phyloP scores from a whole-genome alignment of 2,797 vertebrate species.

The Hemibagrus guttatus region DNA sequence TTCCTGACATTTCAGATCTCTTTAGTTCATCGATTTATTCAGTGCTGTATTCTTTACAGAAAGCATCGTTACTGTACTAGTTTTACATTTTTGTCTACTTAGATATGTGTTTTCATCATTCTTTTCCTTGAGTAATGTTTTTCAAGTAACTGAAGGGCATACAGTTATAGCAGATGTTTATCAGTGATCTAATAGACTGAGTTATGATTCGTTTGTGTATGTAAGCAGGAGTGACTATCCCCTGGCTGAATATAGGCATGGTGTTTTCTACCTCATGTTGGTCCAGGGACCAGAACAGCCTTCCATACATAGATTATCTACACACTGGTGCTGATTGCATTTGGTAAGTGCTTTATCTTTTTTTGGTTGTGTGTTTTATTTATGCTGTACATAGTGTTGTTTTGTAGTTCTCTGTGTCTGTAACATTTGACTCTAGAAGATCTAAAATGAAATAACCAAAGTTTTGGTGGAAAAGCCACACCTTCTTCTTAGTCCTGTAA shows the following conservation, averaged over 20 bases:
- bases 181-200: neutral
- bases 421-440: neutral
- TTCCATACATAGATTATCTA: conserved; percentile 99
- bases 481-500: neutral
- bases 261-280: conserved; percentile 99
- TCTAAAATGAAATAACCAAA: neutral
- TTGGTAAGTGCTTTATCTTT: conserved; percentile 80
- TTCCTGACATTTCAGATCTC: neutral
- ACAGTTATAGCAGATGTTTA: neutral
- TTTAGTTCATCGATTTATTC: neutral
- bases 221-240: conserved; percentile 94
- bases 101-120: neutral
- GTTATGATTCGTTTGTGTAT: conserved; percentile 8
- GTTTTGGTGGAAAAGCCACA: neutral
- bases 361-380: neutral
- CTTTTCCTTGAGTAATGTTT: neutral
- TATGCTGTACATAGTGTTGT: neutral
- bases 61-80: neutral
- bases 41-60: neutral
- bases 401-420: neutral
- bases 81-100: neutral
- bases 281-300: conserved; percentile 99
- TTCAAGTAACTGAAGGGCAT: neutral
- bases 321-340: conserved; percentile 99
- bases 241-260: conserved; percentile 99